A percentile compares a stretch with the other conserved stretches of the same genome.
phyloP scores from a whole-genome alignment of 2,888 invertebrate species.

The Rhopalosiphum nymphaeae region DNA sequence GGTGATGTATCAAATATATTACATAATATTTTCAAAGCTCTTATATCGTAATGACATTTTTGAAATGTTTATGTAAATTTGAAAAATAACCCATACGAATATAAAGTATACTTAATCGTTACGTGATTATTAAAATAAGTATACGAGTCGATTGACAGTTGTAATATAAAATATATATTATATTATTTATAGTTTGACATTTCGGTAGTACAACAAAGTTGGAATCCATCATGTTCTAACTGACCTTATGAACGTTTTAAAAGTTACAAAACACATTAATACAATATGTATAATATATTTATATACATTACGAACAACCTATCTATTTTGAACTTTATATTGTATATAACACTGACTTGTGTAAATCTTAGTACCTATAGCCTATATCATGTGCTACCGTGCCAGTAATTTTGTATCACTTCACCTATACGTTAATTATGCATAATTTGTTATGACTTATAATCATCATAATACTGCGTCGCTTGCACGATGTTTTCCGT shows the following conservation, averaged over 20 bases:
- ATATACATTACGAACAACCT: neutral
- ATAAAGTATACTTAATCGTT: neutral
- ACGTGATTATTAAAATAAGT: neutral
- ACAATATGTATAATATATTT: neutral
- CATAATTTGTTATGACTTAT: neutral
- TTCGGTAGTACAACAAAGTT: neutral
- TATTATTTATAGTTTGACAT: neutral
- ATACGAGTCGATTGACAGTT: neutral
- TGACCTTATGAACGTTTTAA: neutral
- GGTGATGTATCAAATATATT: neutral
- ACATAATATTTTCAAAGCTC: neutral
- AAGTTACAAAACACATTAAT: neutral
- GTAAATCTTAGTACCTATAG: too few species aligned
- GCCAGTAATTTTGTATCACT: too few species aligned
- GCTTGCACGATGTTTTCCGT: neutral
- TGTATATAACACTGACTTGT: neutral
- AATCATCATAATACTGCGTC: neutral
- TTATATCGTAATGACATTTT: neutral
- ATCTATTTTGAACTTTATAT: neutral
- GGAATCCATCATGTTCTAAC: neutral
- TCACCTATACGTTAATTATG: neutral
- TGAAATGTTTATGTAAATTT: slow-evolving; percentile 9
- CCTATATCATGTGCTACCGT: too few species aligned
- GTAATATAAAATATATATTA: neutral
- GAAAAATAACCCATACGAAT: neutral